Conservation (phyloP, 2,113 vertebrate genomes). For the Bubo scandiacus region DNA sequence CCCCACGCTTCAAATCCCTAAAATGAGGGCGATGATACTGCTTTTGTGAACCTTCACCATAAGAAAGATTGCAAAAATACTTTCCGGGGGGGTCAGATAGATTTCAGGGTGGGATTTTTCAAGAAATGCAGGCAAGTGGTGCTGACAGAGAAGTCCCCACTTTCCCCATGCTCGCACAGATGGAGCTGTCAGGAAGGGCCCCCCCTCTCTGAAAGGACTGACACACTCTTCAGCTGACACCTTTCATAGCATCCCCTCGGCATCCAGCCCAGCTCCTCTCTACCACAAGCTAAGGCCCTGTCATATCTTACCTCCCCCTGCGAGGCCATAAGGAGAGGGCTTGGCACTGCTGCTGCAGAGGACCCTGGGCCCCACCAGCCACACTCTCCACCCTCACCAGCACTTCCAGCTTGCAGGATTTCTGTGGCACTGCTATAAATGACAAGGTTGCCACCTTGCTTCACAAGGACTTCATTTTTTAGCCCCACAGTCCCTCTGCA, state of each 20-base stretch:
- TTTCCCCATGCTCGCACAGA: background rate
- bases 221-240: background rate
- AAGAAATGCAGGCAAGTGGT: background rate
- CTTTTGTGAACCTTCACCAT: background rate
- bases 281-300: background rate
- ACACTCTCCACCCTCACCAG: accelerated
- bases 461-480: background rate
- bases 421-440: background rate
- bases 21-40: accelerated
- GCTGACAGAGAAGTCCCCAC: accelerated
- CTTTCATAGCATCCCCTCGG: background rate
- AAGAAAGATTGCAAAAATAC: background rate
- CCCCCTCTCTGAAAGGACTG: accelerated
- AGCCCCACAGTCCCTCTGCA: background rate
- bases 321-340: background rate
- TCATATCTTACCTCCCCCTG: background rate
- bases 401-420: background rate
- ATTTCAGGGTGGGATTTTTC: background rate
- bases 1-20: background rate
- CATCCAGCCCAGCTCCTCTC: background rate
- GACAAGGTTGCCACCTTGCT: background rate
- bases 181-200: background rate
- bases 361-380: background rate
- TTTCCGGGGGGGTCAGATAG: background rate
- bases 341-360: background rate